Conservation (phyloP, 2,113 vertebrate genomes). For the Malaclemys terrapin region DNA sequence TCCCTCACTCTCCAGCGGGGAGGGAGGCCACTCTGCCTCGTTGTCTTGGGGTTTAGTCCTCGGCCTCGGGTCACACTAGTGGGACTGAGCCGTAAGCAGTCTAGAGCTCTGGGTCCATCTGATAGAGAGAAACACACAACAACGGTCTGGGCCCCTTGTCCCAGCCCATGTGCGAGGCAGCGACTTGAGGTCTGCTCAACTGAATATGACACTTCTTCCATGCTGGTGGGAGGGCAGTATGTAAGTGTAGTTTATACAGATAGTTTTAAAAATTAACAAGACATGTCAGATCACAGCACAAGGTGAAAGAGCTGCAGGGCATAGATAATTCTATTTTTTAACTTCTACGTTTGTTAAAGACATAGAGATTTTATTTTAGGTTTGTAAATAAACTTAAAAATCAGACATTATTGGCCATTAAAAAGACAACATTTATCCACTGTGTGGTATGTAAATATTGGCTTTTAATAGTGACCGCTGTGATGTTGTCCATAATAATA, state of each 20-base stretch:
- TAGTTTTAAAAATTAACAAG: neutral
- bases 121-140: no score
- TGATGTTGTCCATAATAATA: neutral
- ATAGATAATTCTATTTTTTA: neutral
- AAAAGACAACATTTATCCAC: neutral
- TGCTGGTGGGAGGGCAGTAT: neutral
- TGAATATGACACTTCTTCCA: neutral
- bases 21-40: no score
- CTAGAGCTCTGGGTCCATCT: no score
- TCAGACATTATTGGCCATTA: neutral
- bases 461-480: neutral
- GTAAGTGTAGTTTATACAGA: fast-evolving
- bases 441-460: fast-evolving
- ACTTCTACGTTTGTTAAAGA: neutral
- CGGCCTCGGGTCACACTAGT: no score
- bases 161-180: no score
- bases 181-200: neutral
- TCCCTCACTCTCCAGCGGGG: no score
- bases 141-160: no score
- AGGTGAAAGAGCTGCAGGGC: neutral
- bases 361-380: neutral
- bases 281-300: neutral
- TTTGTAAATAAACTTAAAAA: neutral
- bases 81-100: no score
- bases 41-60: no score